Evolutionary conservation across 2,113 vertebrate species (phyloP).

Genomic region (Corvus moneduloides): DNA sequence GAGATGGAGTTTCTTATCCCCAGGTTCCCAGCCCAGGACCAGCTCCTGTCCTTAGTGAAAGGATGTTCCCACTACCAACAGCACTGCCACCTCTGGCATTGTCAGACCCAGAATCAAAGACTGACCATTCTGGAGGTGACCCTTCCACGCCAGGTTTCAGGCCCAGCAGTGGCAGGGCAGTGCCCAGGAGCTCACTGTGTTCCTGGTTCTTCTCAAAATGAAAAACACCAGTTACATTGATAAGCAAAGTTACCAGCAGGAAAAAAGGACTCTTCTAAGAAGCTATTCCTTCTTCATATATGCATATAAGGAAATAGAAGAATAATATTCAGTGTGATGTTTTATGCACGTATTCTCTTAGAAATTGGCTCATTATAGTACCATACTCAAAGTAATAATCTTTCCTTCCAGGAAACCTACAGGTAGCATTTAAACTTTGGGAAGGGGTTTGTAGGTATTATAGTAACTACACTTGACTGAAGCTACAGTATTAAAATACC

Average conservation of each 20-base stretch:
- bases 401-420: background rate
- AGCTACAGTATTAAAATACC: background rate
- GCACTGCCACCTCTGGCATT: background rate
- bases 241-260: background rate
- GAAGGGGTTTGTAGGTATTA: background rate
- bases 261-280: background rate
- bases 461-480: background rate
- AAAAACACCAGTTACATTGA: background rate
- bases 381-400: background rate
- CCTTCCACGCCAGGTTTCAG: background rate
- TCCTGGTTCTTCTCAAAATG: background rate
- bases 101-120: background rate
- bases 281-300: background rate
- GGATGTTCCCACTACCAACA: background rate
- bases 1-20: background rate
- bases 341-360: background rate
- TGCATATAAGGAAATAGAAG: background rate
- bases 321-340: background rate
- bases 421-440: background rate
- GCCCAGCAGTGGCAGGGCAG: background rate
- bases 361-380: background rate
- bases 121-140: background rate
- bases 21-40: background rate
- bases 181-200: background rate
- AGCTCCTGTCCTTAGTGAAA: background rate